Evolutionary conservation across 2,113 vertebrate genomes (phyloP).

Genomic region (Solenodon paradoxus): DNA sequence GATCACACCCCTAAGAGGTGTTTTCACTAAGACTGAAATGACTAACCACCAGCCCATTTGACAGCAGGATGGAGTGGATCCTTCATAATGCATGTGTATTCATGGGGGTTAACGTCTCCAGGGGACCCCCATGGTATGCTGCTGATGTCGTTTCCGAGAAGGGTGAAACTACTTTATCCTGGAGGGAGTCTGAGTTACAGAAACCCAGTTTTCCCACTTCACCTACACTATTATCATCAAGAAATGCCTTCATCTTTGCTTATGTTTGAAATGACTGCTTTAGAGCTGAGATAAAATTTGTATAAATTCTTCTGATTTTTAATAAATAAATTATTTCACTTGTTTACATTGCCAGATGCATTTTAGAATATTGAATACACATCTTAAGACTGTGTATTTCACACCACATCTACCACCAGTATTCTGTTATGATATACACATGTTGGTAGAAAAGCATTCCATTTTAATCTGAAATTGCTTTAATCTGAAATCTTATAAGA

Average conservation of each 20-base stretch:
- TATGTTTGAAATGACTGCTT: neutral
- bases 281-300: neutral
- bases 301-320: constrained; percentile 13
- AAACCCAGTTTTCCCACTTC: neutral
- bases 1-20: constrained; percentile 48
- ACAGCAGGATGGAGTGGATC: neutral
- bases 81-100: constrained; percentile 34
- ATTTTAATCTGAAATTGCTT: constrained; percentile 31
- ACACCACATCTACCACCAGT: too few relatives aligned
- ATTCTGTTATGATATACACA: neutral
- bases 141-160: constrained; percentile 65
- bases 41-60: constrained; percentile 23
- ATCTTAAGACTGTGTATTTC: too few relatives aligned
- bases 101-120: neutral
- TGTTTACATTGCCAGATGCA: too few relatives aligned
- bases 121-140: neutral
- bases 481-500: neutral
- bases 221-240: neutral
- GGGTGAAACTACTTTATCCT: neutral
- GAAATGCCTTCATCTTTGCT: neutral
- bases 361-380: too few relatives aligned
- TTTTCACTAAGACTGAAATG: constrained; percentile 31
- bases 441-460: neutral
- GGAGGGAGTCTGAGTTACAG: constrained; percentile 27
- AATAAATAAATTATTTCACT: too few relatives aligned